A percentile compares a stretch with the other conserved stretches of the same genome.
phyloP scores from a whole-genome alignment of 2,888 invertebrate species.

The Caenorhabditis zanzibari region DNA sequence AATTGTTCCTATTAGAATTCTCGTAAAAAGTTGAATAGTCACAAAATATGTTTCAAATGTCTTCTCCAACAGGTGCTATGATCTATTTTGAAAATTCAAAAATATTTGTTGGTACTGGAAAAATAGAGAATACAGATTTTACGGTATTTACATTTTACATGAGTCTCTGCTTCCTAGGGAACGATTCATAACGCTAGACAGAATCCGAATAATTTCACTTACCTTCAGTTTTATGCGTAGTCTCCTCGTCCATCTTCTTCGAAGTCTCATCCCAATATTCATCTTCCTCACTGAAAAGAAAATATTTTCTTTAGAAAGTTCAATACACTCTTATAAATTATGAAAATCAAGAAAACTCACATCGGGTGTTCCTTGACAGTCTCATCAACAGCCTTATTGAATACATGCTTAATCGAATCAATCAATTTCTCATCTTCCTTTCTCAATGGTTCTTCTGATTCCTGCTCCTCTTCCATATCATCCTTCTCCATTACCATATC shows the following conservation, averaged over 20 bases:
- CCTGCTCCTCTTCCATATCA: too few relatives aligned
- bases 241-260: slow-evolving; percentile 57
- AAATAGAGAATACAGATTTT: too few relatives aligned
- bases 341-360: slow-evolving; percentile 55
- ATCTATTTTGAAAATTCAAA: too few relatives aligned
- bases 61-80: too few relatives aligned
- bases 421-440: slow-evolving; percentile 43
- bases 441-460: slow-evolving; percentile 23
- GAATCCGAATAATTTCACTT: background rate
- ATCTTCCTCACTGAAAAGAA: slow-evolving; percentile 46
- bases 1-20: too few relatives aligned
- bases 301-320: too few relatives aligned
- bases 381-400: slow-evolving; percentile 60
- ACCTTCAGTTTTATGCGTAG: slow-evolving; percentile 35
- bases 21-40: too few relatives aligned
- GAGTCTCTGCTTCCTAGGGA: too few relatives aligned
- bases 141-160: too few relatives aligned
- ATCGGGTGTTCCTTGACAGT: slow-evolving; percentile 59
- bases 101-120: too few relatives aligned
- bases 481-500: slow-evolving; percentile 55
- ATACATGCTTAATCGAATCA: slow-evolving; percentile 53
- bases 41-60: too few relatives aligned
- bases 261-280: slow-evolving; percentile 72
- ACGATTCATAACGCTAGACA: background rate
- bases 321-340: background rate